These are phyloP conservation scores for Pantala flavescens DNA, from an alignment of 1,140 invertebrate genomes.

Conservation along the genomic window DNA sequence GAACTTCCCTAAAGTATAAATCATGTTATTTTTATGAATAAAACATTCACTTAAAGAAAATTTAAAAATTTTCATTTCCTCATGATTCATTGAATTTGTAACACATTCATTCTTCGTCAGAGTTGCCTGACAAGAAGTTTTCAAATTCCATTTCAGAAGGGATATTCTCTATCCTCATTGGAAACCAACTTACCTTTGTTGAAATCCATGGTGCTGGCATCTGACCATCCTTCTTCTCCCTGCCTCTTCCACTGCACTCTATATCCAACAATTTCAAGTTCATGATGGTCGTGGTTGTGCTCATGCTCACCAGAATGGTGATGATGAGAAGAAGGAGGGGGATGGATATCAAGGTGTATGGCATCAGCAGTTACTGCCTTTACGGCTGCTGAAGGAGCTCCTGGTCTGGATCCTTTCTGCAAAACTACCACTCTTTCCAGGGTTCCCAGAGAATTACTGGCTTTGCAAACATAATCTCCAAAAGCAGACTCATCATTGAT, in stretches of 20 bases:
- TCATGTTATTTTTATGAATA: too few species aligned
- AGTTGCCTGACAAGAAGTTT: too few species aligned
- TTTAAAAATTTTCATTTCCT: too few species aligned
- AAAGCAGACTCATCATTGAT: constrained; percentile 37
- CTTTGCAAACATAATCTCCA: constrained; percentile 43
- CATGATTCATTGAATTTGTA: too few species aligned
- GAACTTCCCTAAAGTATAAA: too few species aligned
- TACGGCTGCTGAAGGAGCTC: constrained; percentile 28
- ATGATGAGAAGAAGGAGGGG: neutral
- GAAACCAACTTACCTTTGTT: constrained; percentile 14
- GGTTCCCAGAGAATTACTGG: constrained; percentile 39
- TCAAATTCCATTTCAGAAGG: too few species aligned
- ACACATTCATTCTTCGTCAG: too few species aligned
- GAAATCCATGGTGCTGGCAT: constrained; percentile 19
- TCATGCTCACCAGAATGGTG: neutral
- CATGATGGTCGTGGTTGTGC: neutral
- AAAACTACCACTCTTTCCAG: constrained; percentile 38
- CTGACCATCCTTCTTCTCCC: constrained; percentile 15
- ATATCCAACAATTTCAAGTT: constrained; percentile 19
- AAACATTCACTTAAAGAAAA: too few species aligned
- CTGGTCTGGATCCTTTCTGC: constrained; percentile 39
- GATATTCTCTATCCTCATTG: too few species aligned
- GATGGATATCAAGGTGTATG: constrained; percentile 17
- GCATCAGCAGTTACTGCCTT: constrained; percentile 12
- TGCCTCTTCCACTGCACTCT: constrained; percentile 21